Evolutionary conservation across 2,797 vertebrate genomes (phyloP).

Genomic region (Myiotriccus ornatus): DNA sequence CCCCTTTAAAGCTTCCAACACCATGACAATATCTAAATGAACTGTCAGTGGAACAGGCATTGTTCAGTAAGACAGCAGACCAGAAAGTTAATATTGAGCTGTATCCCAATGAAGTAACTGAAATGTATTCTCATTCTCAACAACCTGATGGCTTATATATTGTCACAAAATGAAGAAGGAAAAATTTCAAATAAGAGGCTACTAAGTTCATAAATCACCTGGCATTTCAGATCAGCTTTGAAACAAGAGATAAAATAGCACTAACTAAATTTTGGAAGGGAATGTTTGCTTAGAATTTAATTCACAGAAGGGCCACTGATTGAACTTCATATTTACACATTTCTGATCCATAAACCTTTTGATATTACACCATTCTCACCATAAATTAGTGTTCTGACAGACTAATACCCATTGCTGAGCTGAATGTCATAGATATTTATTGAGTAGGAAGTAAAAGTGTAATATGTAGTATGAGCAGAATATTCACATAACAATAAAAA

Average conservation of each 20-base stretch:
- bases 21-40: conserved; percentile 76
- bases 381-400: conserved; percentile 72
- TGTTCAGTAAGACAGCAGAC: conserved; percentile 67
- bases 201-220: neutral
- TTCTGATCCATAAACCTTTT: conserved; percentile 60
- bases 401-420: conserved; percentile 25
- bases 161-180: neutral
- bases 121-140: conserved; percentile 24
- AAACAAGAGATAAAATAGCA: neutral
- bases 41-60: conserved; percentile 66
- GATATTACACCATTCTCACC: conserved; percentile 59
- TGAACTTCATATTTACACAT: conserved; percentile 57
- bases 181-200: neutral
- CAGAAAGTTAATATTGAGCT: conserved; percentile 69
- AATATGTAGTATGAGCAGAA: conserved; percentile 61
- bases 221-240: neutral
- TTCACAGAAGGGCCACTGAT: neutral
- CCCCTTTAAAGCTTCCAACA: conserved; percentile 75
- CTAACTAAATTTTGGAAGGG: neutral
- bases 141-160: conserved; percentile 10
- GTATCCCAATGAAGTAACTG: conserved; percentile 32
- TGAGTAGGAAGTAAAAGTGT: conserved; percentile 63
- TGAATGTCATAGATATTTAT: conserved; percentile 52
- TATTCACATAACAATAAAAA: conserved; percentile 72
- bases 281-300: conserved; percentile 36